phyloP scores from a whole-genome alignment of 2,113 vertebrate genomes.

The Urocolius indicus region DNA sequence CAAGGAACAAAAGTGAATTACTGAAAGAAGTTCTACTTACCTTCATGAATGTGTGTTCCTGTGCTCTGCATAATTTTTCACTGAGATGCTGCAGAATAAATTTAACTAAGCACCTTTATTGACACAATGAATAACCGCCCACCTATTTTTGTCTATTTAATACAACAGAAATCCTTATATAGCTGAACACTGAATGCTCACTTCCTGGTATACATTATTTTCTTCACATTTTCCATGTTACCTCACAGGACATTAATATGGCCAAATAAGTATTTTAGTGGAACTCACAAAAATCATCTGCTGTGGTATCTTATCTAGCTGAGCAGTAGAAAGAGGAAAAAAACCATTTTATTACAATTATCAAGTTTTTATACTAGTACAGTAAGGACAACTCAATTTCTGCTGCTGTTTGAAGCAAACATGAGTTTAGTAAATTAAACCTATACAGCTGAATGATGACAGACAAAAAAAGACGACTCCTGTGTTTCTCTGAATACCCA shows the following conservation, averaged over 20 bases:
- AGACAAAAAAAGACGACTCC: neutral
- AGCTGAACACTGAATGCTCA: neutral
- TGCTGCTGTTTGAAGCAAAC: neutral
- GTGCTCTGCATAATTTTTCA: neutral
- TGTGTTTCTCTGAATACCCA: neutral
- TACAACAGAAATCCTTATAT: neutral
- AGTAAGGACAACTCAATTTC: neutral
- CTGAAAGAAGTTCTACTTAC: neutral
- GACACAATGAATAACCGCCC: neutral
- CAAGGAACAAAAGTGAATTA: neutral
- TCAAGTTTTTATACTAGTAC: neutral
- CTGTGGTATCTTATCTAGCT: neutral
- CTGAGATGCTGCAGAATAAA: neutral
- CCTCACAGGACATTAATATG: neutral
- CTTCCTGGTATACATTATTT: neutral
- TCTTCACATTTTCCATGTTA: neutral
- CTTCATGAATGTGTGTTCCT: neutral
- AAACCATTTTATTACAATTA: neutral
- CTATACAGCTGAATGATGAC: neutral
- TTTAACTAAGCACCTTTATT: neutral
- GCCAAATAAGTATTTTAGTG: neutral
- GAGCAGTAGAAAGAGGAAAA: neutral
- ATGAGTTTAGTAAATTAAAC: neutral
- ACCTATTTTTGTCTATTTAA: neutral
- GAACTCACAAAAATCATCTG: neutral